Evolutionary conservation across 1,140 invertebrate species (phyloP).

Genomic region (Drosophila cardini): DNA sequence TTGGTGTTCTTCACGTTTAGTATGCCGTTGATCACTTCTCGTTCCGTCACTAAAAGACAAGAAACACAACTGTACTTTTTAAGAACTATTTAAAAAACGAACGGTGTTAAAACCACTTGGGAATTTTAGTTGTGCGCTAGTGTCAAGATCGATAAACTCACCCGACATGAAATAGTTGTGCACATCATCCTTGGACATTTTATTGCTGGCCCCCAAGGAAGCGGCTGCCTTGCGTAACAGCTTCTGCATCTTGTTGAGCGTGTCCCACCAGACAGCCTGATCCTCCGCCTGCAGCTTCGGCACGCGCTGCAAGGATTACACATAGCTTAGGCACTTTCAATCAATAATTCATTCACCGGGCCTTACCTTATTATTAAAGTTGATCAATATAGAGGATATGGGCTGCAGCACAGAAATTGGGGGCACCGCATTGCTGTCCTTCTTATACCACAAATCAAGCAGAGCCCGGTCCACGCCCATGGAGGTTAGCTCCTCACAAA

Average conservation of each 20-base stretch:
- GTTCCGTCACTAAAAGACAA: slow-evolving; percentile 93
- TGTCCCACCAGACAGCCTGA: slow-evolving; percentile 99
- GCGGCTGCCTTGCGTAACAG: slow-evolving; percentile 95
- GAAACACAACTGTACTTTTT: slow-evolving; percentile 39
- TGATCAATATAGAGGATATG: slow-evolving; percentile 97
- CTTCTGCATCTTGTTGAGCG: slow-evolving; percentile 97
- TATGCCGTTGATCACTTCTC: slow-evolving; percentile 98
- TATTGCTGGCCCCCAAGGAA: slow-evolving; percentile 92
- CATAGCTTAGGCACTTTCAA: background rate
- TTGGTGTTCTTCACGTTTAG: slow-evolving; percentile 97
- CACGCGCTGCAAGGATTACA: slow-evolving; percentile 88
- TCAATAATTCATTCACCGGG: background rate
- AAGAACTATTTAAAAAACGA: background rate
- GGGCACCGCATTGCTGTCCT: slow-evolving; percentile 97
- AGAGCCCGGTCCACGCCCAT: slow-evolving; percentile 93
- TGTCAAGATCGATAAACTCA: slow-evolving; percentile 77
- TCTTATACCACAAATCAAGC: slow-evolving; percentile 97
- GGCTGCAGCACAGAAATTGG: slow-evolving; percentile 97
- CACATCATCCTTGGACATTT: slow-evolving; percentile 96
- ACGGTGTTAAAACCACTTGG: slow-evolving; percentile 61
- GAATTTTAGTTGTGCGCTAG: no score
- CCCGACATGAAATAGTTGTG: slow-evolving; percentile 99
- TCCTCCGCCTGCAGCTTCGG: slow-evolving; percentile 98
- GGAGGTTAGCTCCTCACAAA: slow-evolving; percentile 86
- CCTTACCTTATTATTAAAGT: slow-evolving; percentile 98